Evolutionary conservation across 2,113 vertebrate species (phyloP), one percentile per base, ranked within the genome.

Genomic region (Prunella himalayana): DNA sequence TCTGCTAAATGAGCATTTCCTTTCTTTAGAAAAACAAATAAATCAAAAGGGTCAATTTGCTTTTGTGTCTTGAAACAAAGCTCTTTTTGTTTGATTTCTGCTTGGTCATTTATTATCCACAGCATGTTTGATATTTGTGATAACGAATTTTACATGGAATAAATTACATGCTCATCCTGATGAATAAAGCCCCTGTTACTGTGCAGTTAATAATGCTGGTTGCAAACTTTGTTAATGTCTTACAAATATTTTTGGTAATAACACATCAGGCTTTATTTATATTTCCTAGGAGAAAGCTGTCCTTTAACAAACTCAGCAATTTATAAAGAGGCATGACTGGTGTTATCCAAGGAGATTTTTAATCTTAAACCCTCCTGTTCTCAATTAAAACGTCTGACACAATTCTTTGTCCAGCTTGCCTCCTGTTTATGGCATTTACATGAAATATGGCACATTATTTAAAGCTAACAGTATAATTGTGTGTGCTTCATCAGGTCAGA

Each of bases 101-200:
- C 60, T 66, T 53, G 66, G 76, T 82, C 69, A 57, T 81, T 92
- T 96, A 90, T 93, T 96, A 84, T 47, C 80, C 86, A 50, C 50
- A 63, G 87, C 33, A 42, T 76, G 85, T 90, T 92, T 11, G 25
- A 89, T 95, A 94, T 90, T 87, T 65, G 57, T 77, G 95, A 95
- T 95, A 93, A 96, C 11, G 77, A 47, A 87, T 97, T 96, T 97
- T 97, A 94, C 90, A 95, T 28, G 33, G 84, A 96, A 96, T 93
- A 93, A 95, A 94, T 90, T 88, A 82, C 89, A 86, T 35, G 56
- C 0, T 7, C 73, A 95, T 94, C 72, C 81, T 49, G 61, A 89
- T 90, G 92, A 95, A 97, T 90, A 95, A 95, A 95, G 57, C 15
- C 64, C 56, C 88, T 92, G 83, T 95, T 94, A 93, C 13, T 83